Evolutionary conservation across 2,113 vertebrate species (phyloP).

Genomic region (Eublepharis macularius): DNA sequence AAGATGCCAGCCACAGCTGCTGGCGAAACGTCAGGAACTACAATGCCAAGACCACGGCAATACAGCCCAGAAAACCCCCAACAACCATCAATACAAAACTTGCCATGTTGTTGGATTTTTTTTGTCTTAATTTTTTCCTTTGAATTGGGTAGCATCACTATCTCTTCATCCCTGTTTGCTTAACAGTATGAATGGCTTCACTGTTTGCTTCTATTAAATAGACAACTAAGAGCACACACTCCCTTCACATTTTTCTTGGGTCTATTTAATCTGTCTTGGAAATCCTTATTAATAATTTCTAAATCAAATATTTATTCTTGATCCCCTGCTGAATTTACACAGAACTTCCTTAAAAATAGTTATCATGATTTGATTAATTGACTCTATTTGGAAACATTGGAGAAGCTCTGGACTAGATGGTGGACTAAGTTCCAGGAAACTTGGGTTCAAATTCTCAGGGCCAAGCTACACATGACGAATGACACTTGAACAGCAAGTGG

Average conservation of each 20-base stretch:
- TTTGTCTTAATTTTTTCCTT: background rate
- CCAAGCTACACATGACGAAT: no score
- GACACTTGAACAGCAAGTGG: no score
- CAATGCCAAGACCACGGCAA: no score
- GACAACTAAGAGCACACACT: background rate
- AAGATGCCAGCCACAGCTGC: no score
- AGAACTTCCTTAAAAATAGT: constrained; percentile 1
- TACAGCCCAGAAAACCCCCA: no score
- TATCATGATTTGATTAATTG: constrained; percentile 5
- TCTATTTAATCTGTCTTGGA: background rate
- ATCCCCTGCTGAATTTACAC: background rate
- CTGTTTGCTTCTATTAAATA: background rate
- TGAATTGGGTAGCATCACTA: background rate
- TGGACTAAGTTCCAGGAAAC: no score
- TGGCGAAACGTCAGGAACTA: no score
- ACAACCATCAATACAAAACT: no score
- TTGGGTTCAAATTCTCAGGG: no score
- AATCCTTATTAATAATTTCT: background rate
- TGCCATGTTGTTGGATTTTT: background rate
- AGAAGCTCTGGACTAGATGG: no score
- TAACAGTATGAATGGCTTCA: no score
- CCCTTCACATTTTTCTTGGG: background rate
- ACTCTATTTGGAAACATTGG: background rate
- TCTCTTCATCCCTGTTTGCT: background rate
- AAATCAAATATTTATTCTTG: constrained; percentile 16